Conservation (phyloP, 2,113 vertebrate species). For the Cairina moschata region DNA sequence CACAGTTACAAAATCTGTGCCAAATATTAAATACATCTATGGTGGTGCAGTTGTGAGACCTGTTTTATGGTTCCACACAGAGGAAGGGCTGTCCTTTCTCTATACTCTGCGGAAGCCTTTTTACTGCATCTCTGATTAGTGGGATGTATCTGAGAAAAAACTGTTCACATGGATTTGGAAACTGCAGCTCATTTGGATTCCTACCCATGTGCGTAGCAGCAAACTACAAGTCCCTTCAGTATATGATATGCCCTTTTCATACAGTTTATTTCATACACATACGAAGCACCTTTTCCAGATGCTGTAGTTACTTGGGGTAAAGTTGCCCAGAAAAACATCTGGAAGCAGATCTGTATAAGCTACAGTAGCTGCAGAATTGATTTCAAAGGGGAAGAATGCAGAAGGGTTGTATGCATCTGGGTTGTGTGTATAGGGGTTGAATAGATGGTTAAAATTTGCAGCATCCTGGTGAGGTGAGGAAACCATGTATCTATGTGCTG, state of each 20-base stretch:
- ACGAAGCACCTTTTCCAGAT: neutral
- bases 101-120: neutral
- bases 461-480: neutral
- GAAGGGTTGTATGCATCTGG: neutral
- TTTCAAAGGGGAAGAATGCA: accelerated
- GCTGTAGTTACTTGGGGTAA: neutral
- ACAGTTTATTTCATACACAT: neutral
- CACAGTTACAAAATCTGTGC: neutral
- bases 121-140: neutral
- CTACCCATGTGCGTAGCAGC: neutral
- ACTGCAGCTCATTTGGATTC: neutral
- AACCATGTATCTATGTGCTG: neutral
- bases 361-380: neutral
- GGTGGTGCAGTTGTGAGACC: neutral
- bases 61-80: neutral
- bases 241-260: neutral
- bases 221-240: neutral
- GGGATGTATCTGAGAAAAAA: neutral
- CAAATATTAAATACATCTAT: constrained; percentile 34
- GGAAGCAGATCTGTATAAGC: neutral
- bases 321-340: neutral
- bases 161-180: neutral
- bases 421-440: accelerated
- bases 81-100: neutral
- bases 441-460: neutral